These are phyloP conservation scores for Thymelicus acteon DNA, from an alignment of 2,888 invertebrate species.

Conservation along the genomic window DNA sequence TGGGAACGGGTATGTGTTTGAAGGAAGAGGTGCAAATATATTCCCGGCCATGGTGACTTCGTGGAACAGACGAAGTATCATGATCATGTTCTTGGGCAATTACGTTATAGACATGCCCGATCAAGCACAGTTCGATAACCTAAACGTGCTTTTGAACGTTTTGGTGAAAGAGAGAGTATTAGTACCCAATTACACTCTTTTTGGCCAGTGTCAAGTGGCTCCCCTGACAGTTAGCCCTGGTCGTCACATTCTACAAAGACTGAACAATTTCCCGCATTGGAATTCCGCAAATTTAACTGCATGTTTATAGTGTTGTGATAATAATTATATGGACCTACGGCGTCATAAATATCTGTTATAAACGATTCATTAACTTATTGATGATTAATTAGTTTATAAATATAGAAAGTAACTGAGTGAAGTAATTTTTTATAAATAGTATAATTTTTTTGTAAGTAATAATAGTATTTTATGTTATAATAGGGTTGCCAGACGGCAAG, in stretches of 20 bases:
- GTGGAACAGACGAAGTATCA: constrained; percentile 62
- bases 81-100: constrained; percentile 71
- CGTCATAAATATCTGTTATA: too few species aligned
- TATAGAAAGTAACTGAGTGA: too few species aligned
- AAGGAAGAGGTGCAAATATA: constrained; percentile 71
- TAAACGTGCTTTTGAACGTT: constrained; percentile 56
- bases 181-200: constrained; percentile 55
- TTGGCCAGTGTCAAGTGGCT: constrained; percentile 65
- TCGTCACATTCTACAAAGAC: constrained; percentile 51
- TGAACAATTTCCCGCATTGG: constrained; percentile 63
- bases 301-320: constrained; percentile 43
- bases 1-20: constrained; percentile 67
- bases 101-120: constrained; percentile 53
- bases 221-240: constrained; percentile 60
- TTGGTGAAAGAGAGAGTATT: constrained; percentile 57
- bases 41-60: constrained; percentile 60
- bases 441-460: too few species aligned
- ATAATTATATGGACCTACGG: too few species aligned
- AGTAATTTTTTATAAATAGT: too few species aligned
- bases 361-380: too few species aligned
- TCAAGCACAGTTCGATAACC: constrained; percentile 58
- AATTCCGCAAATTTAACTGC: constrained; percentile 48
- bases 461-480: too few species aligned
- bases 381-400: too few species aligned
- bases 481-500: too few species aligned